Conservation (phyloP, 2,888 invertebrate species). For the Spicauda simplicius region DNA sequence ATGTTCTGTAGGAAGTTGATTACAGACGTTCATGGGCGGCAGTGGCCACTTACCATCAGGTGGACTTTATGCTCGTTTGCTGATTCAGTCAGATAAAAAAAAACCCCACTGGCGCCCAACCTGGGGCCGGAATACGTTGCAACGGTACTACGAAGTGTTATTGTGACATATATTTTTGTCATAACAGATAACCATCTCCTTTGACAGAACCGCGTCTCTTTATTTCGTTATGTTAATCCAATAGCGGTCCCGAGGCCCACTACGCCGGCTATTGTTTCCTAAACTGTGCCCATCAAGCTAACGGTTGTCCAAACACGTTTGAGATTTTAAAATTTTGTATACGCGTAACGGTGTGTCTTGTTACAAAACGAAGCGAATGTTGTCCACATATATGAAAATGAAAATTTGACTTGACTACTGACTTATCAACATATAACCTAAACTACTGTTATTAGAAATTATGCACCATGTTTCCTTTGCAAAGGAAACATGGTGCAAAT, state of each 20-base stretch:
- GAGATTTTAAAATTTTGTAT: not conserved
- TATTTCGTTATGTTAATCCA: constrained; percentile 18
- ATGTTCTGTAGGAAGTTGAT: no score
- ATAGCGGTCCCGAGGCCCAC: constrained; percentile 7
- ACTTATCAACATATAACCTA: no score
- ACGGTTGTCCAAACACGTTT: constrained; percentile 48
- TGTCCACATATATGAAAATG: no score
- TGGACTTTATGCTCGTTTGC: no score
- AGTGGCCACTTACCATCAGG: no score
- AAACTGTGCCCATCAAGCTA: constrained; percentile 44
- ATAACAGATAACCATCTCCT: constrained; percentile 48
- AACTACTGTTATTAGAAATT: no score
- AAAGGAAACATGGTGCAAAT: no score
- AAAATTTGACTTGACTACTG: no score
- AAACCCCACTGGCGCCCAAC: constrained; percentile 53
- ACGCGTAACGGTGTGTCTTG: not conserved
- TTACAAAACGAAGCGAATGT: not conserved
- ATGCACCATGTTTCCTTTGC: no score
- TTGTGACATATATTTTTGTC: constrained; percentile 45
- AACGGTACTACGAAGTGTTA: constrained; percentile 38
- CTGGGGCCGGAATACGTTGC: constrained; percentile 40
- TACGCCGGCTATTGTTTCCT: constrained; percentile 52
- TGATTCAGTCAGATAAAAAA: no score
- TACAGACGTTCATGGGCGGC: no score
- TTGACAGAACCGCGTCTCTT: constrained; percentile 8